Evolutionary conservation across 2,797 vertebrate genomes (phyloP).

Genomic region (Tragopan temminckii): DNA sequence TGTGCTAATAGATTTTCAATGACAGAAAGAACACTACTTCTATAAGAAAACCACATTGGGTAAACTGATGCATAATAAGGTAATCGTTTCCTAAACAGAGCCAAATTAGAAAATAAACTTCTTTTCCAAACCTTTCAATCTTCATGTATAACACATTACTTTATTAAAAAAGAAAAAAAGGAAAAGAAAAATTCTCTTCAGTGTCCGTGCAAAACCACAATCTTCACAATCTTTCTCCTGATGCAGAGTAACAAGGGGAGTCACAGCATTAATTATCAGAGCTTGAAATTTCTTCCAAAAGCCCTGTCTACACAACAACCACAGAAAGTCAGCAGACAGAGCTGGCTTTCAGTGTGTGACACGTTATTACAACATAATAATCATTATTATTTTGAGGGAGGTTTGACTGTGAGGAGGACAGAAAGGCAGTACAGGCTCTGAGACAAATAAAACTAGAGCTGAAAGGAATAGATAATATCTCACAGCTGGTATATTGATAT

Average conservation of each 20-base stretch:
- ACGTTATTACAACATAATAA: slow-evolving; percentile 46
- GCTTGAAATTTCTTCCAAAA: slow-evolving; percentile 36
- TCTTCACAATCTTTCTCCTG: not conserved
- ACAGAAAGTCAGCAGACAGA: slow-evolving; percentile 18
- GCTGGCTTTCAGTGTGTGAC: slow-evolving; percentile 38
- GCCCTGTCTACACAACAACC: not conserved
- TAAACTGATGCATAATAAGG: not conserved
- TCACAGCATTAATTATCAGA: slow-evolving; percentile 29
- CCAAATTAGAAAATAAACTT: not conserved
- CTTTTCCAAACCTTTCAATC: not conserved
- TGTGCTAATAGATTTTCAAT: slow-evolving; percentile 38
- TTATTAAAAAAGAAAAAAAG: accelerated
- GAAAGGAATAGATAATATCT: slow-evolving; percentile 24
- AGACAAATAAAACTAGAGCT: slow-evolving; percentile 51
- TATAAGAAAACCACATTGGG: not conserved
- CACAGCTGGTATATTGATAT: slow-evolving; percentile 56
- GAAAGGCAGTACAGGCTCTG: slow-evolving; percentile 17
- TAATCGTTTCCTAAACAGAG: not conserved
- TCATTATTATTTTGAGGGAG: slow-evolving; percentile 46
- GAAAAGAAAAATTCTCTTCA: not conserved
- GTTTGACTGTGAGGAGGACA: slow-evolving; percentile 28
- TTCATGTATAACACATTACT: not conserved
- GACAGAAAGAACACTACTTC: slow-evolving; percentile 3
- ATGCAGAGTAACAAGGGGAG: not conserved
- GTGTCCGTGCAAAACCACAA: not conserved